These are phyloP conservation scores for Chondrilla cf. caribensis DNA, from an alignment of 37 sponge, comb jelly and placozoan genomes.

Conservation along the genomic window DNA sequence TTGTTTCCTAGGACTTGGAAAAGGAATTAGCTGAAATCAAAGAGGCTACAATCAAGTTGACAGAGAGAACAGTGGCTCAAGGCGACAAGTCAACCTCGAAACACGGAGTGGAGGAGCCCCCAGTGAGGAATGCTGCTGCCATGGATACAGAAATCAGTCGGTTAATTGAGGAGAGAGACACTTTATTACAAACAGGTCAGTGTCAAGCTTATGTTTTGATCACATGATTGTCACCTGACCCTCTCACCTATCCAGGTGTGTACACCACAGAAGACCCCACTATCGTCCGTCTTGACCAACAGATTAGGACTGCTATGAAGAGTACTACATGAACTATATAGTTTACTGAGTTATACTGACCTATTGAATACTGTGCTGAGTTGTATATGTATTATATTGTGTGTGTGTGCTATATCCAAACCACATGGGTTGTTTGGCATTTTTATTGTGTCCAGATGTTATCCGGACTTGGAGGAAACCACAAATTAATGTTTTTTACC, in stretches of 20 bases:
- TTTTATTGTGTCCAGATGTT: too few species aligned
- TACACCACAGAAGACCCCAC: conserved; percentile 76
- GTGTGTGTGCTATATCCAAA: too few species aligned
- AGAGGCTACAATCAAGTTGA: conserved; percentile 7
- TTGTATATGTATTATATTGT: too few species aligned
- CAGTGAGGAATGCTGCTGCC: not conserved
- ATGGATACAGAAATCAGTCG: conserved; percentile 65
- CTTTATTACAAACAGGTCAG: conserved; percentile 73
- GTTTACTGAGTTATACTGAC: too few species aligned
- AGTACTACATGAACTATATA: too few species aligned
- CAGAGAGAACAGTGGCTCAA: not conserved
- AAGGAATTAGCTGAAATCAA: conserved; percentile 8
- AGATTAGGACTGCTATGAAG: conserved; percentile 39
- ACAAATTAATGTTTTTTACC: too few species aligned
- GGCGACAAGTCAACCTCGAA: not conserved
- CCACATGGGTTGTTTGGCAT: too few species aligned
- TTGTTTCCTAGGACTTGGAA: not conserved
- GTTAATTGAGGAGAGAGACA: conserved; percentile 89
- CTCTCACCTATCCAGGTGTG: conserved; percentile 34
- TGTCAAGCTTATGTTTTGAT: not conserved
- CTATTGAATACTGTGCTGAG: too few species aligned
- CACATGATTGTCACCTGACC: not conserved
- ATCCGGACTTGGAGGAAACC: too few species aligned
- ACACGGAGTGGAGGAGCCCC: not conserved
- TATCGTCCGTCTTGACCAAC: conserved; percentile 71